Base-by-base conservation (phyloP, 2,113 vertebrate genomes). In the Cyphomyrus discorhynchus region DNA sequence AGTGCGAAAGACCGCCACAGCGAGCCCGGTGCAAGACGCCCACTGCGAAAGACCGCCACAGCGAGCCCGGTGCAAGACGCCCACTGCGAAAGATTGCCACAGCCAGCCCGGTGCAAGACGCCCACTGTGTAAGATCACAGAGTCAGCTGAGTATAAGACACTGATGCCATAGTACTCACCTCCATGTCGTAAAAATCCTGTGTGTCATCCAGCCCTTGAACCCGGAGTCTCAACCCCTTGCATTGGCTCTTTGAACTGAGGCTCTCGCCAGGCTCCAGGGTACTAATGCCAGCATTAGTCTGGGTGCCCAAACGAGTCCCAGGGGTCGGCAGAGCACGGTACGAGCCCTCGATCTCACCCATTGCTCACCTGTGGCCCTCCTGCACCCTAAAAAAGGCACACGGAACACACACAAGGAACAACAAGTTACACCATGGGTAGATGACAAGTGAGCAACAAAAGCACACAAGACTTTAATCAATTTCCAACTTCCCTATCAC, bases 341-440 rank as follows among this genome's bases (percentile, higher is more conserved):
- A 98, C 0, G 97, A 98, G 62, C 98, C 98, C 93, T 98, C 98
- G 13, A 97, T 96, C 86, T 99, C 98, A 89, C 97, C 98, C 98
- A 99, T 99, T 39, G 92, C 96, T 93, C 91, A 93, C 45, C 86
- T 89, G 90, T n/a, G 39, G 92, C 90, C 87, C 91, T 56, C 19
- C 88, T 77, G 39, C 89, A 77, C 91, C 92, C 91, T 90, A 39
- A 17, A 8, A 8, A 80, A 9, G 19, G 6, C 15, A 88, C 10
- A 77, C 9, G 21, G 3, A 42, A 82, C 7, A n/a, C 89, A 91
- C n/a, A 90, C 53, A 91, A 89, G 70, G 7, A 47, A 19, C 66
- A 53, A 86, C 39, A 39, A 45, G 10, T 77, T 66, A 52, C 21
- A 86, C n/a, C 45, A 3, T 21, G 35, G 31, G 2, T 35, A 89